Evolutionary conservation across 2,888 invertebrate species (phyloP).

Genomic region (Quadroppia sp.): DNA sequence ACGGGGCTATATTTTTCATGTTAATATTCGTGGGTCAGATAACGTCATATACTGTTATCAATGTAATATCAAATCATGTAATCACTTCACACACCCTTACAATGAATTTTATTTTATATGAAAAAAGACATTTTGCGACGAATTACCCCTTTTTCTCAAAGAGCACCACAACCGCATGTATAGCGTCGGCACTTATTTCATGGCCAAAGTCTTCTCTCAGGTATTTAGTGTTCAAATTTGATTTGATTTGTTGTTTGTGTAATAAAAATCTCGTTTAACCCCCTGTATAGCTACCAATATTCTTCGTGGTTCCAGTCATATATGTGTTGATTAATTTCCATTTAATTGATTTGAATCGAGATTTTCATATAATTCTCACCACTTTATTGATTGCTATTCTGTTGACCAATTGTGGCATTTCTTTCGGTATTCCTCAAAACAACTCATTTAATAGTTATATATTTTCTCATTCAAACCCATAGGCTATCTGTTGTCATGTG

Average conservation of each 20-base stretch:
- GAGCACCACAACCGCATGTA: slow-evolving; percentile 89
- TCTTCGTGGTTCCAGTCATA: slow-evolving; percentile 19
- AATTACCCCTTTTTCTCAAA: slow-evolving; percentile 79
- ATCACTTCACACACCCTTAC: too few relatives aligned
- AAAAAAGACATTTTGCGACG: slow-evolving; percentile 76
- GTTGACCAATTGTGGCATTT: background rate
- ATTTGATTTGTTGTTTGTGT: background rate
- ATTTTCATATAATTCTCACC: background rate
- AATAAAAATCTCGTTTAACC: too few relatives aligned
- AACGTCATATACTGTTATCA: slow-evolving; percentile 52
- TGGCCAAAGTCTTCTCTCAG: slow-evolving; percentile 84
- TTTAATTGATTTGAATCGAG: slow-evolving; percentile 17
- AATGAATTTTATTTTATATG: slow-evolving; percentile 5
- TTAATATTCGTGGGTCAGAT: too few relatives aligned
- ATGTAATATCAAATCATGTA: slow-evolving; percentile 53
- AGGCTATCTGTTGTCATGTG: slow-evolving; percentile 88
- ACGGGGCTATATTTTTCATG: too few relatives aligned
- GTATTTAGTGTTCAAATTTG: background rate
- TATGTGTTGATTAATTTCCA: slow-evolving; percentile 24
- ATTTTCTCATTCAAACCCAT: slow-evolving; percentile 43
- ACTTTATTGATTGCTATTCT: background rate
- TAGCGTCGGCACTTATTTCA: slow-evolving; percentile 80
- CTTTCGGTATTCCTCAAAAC: background rate
- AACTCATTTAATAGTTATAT: background rate
- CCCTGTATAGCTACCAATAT: slow-evolving; percentile 25